Conservation (phyloP, 2,888 invertebrate species). For the Halictus ligatus region DNA sequence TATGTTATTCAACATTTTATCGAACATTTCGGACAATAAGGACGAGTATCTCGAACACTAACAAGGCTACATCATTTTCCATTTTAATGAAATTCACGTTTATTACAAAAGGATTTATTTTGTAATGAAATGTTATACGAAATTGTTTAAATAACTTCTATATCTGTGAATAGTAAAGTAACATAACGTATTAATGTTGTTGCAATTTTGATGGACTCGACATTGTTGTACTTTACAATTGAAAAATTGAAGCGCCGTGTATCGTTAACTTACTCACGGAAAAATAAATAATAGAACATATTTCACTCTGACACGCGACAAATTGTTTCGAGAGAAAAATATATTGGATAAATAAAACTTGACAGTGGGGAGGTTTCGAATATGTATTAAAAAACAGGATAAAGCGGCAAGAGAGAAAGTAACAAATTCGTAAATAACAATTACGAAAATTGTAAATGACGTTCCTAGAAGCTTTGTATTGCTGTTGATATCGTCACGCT, state of each 20-base stretch:
- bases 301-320: conserved; percentile 36
- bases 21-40: neutral
- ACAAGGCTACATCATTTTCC: neutral
- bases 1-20: neutral
- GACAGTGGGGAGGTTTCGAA: conserved; percentile 28
- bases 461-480: neutral
- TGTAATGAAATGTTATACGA: neutral
- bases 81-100: neutral
- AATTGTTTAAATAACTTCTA: neutral
- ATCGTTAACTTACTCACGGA: neutral
- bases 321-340: conserved; percentile 39
- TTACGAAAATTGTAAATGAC: conserved; percentile 16
- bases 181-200: neutral
- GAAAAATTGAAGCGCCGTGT: conserved; percentile 7
- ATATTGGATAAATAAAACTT: conserved; percentile 41
- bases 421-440: neutral
- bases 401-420: neutral
- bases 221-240: neutral
- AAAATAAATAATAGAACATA: conserved; percentile 45
- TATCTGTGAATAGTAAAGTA: neutral
- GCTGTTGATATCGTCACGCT: neutral
- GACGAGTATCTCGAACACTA: neutral
- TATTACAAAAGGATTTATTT: neutral
- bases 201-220: neutral
- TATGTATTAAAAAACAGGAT: conserved; percentile 21